Conservation (phyloP, 23 tunicate genomes). For the Trididemnum nubilum region DNA sequence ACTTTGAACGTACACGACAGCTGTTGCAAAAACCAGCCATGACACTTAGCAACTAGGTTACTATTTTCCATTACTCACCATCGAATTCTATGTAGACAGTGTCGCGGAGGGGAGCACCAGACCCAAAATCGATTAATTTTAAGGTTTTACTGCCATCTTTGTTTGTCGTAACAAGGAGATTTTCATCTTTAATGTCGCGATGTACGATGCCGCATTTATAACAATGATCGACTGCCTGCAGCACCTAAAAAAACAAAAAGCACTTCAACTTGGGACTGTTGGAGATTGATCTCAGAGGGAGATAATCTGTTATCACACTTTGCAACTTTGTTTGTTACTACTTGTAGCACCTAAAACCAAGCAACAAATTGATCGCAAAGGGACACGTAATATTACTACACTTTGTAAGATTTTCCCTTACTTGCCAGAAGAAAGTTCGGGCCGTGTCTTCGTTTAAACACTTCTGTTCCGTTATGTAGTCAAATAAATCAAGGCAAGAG, state of each 20-base stretch:
- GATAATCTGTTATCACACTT: no score
- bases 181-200: constrained; percentile 95
- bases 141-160: constrained; percentile 57
- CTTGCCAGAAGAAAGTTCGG: constrained; percentile 95
- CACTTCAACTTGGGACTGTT: no score
- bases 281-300: constrained; percentile 17
- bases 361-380: neutral
- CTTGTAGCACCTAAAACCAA: no score
- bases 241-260: constrained; percentile 46
- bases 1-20: no score
- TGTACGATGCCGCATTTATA: constrained; percentile 92
- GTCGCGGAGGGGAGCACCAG: constrained; percentile 85
- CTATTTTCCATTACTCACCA: no score
- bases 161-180: constrained; percentile 61
- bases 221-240: constrained; percentile 89
- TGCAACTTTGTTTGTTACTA: no score
- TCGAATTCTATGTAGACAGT: constrained; percentile 94
- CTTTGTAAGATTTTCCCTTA: constrained; percentile 22
- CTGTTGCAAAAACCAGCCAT: no score
- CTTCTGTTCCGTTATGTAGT: constrained; percentile 84
- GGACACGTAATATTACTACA: neutral
- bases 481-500: constrained; percentile 87
- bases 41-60: no score
- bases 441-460: constrained; percentile 80
- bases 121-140: constrained; percentile 91